Evolutionary conservation across 2,113 vertebrate species (phyloP).

Genomic region (Recurvirostra avosetta): DNA sequence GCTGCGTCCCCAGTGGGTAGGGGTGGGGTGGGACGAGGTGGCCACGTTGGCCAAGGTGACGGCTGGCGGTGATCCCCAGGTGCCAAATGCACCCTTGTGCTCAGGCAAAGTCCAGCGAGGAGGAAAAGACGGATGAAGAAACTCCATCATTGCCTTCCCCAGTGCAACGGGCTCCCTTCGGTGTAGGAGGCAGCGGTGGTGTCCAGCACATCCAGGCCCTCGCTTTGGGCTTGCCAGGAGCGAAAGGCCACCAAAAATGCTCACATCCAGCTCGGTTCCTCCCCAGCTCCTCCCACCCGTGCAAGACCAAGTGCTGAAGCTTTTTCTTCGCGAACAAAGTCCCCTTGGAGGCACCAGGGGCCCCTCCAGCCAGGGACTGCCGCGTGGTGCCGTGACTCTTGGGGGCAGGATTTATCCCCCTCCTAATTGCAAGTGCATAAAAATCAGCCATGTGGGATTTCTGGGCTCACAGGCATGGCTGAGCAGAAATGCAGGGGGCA

Average conservation of each 20-base stretch:
- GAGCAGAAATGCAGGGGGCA: background rate
- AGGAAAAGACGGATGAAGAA: background rate
- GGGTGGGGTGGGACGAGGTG: background rate
- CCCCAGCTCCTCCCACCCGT: background rate
- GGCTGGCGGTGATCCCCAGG: background rate
- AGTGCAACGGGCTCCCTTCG: background rate
- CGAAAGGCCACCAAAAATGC: background rate
- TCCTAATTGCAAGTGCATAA: background rate
- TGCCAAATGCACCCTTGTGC: background rate
- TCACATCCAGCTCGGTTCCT: background rate
- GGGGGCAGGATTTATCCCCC: background rate
- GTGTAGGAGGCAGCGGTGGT: rapidly evolving
- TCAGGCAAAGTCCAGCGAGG: background rate
- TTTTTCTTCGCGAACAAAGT: background rate
- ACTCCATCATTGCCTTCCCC: rapidly evolving
- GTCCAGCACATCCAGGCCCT: background rate
- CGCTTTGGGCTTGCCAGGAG: background rate
- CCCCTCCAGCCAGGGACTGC: background rate
- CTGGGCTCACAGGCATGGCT: background rate
- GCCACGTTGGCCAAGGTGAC: rapidly evolving
- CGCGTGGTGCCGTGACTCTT: background rate
- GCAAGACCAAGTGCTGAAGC: background rate
- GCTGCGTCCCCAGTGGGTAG: background rate
- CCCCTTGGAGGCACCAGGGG: background rate
- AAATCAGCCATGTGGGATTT: background rate